Percentiles rank a stretch among this genome's conserved stretches.
These are phyloP conservation scores for Rhynchophorus ferrugineus DNA, from an alignment of 1,140 invertebrate genomes.

Conservation along the genomic window DNA sequence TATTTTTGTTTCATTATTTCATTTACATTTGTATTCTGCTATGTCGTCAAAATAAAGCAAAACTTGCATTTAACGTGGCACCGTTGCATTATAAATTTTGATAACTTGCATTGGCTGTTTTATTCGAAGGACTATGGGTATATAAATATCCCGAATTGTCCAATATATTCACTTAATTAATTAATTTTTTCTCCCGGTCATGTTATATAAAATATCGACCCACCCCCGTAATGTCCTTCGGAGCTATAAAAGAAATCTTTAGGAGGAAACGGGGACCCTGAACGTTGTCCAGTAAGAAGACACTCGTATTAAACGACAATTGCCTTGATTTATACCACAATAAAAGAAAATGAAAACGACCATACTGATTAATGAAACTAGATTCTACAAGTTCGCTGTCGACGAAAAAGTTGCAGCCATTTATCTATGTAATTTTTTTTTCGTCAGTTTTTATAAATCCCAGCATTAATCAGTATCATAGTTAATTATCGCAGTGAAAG, in stretches of 20 bases:
- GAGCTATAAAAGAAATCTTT: not conserved
- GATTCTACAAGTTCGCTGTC: conserved; percentile 10
- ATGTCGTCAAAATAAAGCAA: too few species aligned
- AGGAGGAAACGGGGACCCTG: not conserved
- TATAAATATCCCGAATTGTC: too few species aligned
- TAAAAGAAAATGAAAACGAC: conserved; percentile 10
- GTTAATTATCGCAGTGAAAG: not conserved
- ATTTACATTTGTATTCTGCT: too few species aligned
- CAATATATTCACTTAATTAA: too few species aligned
- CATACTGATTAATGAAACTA: conserved; percentile 14
- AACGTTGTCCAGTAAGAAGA: not conserved
- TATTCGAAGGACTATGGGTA: too few species aligned
- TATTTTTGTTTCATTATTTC: too few species aligned
- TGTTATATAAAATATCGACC: too few species aligned
- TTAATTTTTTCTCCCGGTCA: too few species aligned
- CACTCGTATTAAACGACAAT: conserved; percentile 3
- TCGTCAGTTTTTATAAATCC: not conserved
- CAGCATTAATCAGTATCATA: not conserved
- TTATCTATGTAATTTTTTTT: conserved; percentile 10
- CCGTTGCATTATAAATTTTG: too few species aligned
- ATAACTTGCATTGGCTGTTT: too few species aligned
- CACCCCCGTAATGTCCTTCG: not conserved
- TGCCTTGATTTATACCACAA: conserved; percentile 2
- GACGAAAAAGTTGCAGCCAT: conserved; percentile 14
- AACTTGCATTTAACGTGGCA: too few species aligned